These are phyloP conservation scores for Epizoanthus stellaris DNA, from an alignment of 92 coral and sea anemone species.

Conservation along the genomic window DNA sequence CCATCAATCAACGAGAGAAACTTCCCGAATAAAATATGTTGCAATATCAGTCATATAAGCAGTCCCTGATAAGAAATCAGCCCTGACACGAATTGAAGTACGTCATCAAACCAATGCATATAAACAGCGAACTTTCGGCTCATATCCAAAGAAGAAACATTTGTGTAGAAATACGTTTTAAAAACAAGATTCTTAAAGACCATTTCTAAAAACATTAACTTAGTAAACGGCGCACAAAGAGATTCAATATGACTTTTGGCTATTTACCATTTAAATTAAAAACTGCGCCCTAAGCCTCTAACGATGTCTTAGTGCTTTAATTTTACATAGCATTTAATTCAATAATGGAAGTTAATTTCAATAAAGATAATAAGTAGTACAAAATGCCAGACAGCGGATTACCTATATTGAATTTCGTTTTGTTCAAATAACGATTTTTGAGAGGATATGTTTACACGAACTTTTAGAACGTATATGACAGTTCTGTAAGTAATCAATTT, in stretches of 20 bases:
- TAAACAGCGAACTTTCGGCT: not conserved
- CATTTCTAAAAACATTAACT: not conserved
- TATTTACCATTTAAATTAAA: slow-evolving; percentile 41
- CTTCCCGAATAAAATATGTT: no score
- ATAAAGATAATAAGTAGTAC: slow-evolving; percentile 35
- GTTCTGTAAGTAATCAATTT: slow-evolving; percentile 19
- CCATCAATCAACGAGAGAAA: no score
- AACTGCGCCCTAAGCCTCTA: slow-evolving; percentile 27
- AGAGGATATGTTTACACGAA: slow-evolving; percentile 42
- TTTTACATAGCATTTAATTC: slow-evolving; percentile 50
- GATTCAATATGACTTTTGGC: slow-evolving; percentile 1
- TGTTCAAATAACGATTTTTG: slow-evolving; percentile 22
- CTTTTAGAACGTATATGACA: slow-evolving; percentile 31
- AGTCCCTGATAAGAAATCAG: no score
- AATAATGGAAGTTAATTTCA: slow-evolving; percentile 50
- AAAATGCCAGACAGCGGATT: slow-evolving; percentile 29
- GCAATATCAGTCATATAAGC: no score
- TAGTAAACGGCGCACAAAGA: slow-evolving; percentile 6
- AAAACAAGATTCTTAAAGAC: not conserved
- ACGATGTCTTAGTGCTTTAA: slow-evolving; percentile 37
- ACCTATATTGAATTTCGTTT: slow-evolving; percentile 27
- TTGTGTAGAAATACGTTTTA: not conserved
- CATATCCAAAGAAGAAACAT: not conserved
- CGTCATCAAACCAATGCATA: not conserved
- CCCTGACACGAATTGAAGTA: no score